phyloP scores from a whole-genome alignment of 2,797 vertebrate genomes.

The Acanthornis magna region DNA sequence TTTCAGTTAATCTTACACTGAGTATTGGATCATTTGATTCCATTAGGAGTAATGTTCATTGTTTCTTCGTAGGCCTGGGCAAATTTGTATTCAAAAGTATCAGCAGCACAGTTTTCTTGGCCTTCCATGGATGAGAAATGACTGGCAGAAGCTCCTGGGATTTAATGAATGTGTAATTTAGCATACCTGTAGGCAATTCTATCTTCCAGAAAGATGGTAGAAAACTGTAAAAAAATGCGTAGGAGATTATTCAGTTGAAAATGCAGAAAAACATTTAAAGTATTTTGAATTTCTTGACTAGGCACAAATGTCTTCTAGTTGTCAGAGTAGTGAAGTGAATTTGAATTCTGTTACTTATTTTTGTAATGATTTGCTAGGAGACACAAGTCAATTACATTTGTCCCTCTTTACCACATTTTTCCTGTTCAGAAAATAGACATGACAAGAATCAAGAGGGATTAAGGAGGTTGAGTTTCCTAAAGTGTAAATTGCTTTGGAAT shows the following conservation, averaged over 20 bases:
- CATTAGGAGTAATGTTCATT: background rate
- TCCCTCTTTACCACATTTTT: background rate
- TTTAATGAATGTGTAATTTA: background rate
- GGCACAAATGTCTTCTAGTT: background rate
- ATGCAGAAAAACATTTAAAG: background rate
- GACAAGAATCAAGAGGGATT: background rate
- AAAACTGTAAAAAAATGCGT: background rate
- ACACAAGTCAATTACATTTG: background rate
- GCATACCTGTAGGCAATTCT: background rate
- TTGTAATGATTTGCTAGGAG: background rate
- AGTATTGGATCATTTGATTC: background rate
- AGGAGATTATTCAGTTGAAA: background rate
- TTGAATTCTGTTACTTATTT: background rate
- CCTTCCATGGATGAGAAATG: background rate
- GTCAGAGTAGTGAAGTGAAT: background rate
- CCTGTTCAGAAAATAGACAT: background rate
- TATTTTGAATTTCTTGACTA: background rate
- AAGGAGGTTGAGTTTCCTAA: background rate
- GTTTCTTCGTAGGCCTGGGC: background rate
- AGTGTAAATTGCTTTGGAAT: background rate
- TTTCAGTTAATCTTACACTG: background rate
- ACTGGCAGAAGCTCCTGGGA: background rate
- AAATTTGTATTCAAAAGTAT: background rate
- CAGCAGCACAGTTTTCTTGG: background rate
- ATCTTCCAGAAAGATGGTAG: background rate